These are phyloP conservation scores for Astreopora myriophthalma DNA, from an alignment of 64 coral and sea anemone genomes.

Conservation along the genomic window DNA sequence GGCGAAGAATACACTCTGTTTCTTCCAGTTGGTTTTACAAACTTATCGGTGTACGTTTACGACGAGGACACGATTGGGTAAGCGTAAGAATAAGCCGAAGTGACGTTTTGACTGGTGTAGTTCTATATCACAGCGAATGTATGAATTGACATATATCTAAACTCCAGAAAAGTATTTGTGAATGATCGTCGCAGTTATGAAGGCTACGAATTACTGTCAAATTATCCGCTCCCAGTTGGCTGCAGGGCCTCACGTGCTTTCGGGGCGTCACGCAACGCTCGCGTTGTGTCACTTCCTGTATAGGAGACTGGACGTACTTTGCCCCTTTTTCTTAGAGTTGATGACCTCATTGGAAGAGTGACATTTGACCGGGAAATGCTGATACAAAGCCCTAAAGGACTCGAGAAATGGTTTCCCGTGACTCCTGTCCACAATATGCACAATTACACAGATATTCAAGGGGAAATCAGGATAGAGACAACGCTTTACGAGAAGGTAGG, in stretches of 20 bases:
- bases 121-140: no score
- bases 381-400: conserved; percentile 46
- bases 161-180: no score
- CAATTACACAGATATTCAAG: conserved; percentile 72
- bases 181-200: no score
- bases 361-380: conserved; percentile 77
- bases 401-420: conserved; percentile 90
- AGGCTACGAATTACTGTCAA: no score
- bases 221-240: no score
- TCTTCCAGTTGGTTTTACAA: conserved; percentile 71
- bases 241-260: no score
- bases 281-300: no score
- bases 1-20: conserved; percentile 92
- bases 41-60: conserved; percentile 78
- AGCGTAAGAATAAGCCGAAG: no score
- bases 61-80: conserved; percentile 93
- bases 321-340: conserved; percentile 39
- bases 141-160: no score
- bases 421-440: conserved; percentile 50
- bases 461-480: conserved; percentile 58
- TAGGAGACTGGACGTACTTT: no score
- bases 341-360: conserved; percentile 91
- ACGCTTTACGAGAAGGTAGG: conserved; percentile 75
- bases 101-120: no score
- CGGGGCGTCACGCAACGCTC: no score